These are phyloP conservation scores for Florisuga fusca DNA, from an alignment of 2,797 vertebrate species.

Conservation along the genomic window DNA sequence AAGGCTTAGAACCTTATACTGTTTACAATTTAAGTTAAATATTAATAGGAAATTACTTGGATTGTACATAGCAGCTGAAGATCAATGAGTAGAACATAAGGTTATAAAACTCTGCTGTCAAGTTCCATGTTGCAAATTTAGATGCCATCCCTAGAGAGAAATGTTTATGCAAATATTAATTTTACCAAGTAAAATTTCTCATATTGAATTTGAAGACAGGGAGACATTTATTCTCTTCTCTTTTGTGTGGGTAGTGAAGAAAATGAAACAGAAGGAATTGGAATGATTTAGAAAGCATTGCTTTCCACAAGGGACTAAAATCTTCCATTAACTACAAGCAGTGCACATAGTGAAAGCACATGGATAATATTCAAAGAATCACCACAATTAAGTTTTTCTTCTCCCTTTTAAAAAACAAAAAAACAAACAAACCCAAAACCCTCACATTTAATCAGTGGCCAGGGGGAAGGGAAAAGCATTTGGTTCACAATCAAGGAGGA, in stretches of 20 bases:
- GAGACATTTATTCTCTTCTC: neutral
- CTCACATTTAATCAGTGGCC: neutral
- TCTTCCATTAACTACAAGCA: neutral
- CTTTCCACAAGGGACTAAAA: neutral
- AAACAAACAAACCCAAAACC: no score
- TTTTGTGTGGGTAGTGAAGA: neutral
- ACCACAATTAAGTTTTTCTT: neutral
- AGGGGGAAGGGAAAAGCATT: neutral
- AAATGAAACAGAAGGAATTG: neutral
- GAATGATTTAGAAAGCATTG: neutral
- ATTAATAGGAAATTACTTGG: neutral
- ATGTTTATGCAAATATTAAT: neutral
- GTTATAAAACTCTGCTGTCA: neutral
- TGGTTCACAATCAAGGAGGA: neutral
- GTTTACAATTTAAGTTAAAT: neutral
- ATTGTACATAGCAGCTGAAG: neutral
- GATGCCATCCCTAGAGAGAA: neutral
- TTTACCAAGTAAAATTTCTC: conserved; percentile 17
- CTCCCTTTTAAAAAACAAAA: neutral
- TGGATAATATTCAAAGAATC: neutral
- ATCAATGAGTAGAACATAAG: neutral
- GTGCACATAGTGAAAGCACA: neutral
- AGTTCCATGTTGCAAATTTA: neutral
- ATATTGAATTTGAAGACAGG: conserved; percentile 21
- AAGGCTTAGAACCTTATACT: neutral